phyloP scores from a whole-genome alignment of 2,888 invertebrate genomes.

The Acronicta alni region DNA sequence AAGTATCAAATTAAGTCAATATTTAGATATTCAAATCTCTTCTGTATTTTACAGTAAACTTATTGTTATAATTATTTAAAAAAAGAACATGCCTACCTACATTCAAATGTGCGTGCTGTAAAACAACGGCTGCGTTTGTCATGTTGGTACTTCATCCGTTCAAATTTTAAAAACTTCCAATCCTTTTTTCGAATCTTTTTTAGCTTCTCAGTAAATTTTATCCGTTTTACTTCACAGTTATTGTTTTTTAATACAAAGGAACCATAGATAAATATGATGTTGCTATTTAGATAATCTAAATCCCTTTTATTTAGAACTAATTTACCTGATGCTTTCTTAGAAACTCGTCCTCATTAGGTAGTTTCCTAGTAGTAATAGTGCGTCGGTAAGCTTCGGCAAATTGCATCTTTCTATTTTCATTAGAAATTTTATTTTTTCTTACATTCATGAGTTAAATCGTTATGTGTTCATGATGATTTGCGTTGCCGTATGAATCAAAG shows the following conservation, averaged over 20 bases:
- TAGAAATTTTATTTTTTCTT: not conserved
- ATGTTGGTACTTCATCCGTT: not conserved
- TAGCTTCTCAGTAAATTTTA: not conserved
- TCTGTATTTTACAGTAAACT: too few relatives aligned
- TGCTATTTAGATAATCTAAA: conserved; percentile 1
- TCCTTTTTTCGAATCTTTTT: not conserved
- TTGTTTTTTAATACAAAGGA: conserved; percentile 20
- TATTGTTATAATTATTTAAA: too few relatives aligned
- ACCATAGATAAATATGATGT: conserved; percentile 2
- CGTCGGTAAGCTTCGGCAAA: conserved; percentile 13
- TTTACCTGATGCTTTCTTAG: conserved; percentile 26
- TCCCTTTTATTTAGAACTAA: conserved; percentile 13
- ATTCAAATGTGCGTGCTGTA: too few relatives aligned
- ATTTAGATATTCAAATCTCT: too few relatives aligned
- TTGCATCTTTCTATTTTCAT: not conserved
- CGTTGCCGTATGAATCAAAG: too few relatives aligned
- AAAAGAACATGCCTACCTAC: too few relatives aligned
- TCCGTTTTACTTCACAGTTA: conserved; percentile 11
- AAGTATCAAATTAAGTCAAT: too few relatives aligned
- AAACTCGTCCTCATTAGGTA: conserved; percentile 15
- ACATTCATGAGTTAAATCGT: too few relatives aligned
- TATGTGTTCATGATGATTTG: too few relatives aligned
- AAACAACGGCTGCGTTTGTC: too few relatives aligned
- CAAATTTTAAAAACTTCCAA: conserved; percentile 24
- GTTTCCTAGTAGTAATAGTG: conserved; percentile 18